Evolutionary conservation across 2,888 invertebrate species (phyloP).

Genomic region (Dryococelus australis): DNA sequence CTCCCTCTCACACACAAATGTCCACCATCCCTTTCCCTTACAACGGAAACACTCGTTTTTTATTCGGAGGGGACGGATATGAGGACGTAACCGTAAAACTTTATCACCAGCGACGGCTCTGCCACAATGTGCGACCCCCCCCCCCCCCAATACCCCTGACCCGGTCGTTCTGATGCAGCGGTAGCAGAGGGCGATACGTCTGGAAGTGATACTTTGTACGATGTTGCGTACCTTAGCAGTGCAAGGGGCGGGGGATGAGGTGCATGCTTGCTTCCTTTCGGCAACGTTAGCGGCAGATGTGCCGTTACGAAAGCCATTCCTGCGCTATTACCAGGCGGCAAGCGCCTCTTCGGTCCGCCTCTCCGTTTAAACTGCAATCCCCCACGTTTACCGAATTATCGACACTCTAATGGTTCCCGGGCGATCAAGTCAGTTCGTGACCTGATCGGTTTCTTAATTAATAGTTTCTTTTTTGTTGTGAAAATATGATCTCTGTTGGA

Average conservation of each 20-base stretch:
- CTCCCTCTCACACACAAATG: too few relatives aligned
- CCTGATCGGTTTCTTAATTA: too few relatives aligned
- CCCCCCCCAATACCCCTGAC: neutral
- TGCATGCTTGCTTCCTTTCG: neutral
- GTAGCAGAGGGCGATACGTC: constrained; percentile 3
- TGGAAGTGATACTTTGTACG: neutral
- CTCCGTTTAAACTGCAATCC: neutral
- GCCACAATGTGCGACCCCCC: too few relatives aligned
- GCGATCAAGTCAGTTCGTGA: too few relatives aligned
- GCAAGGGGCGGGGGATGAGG: neutral
- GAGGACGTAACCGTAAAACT: neutral
- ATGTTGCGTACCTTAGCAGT: neutral
- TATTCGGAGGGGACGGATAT: neutral
- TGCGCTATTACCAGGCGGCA: neutral
- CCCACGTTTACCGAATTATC: too few relatives aligned
- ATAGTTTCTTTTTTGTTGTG: too few relatives aligned
- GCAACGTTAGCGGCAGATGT: neutral
- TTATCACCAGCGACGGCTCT: neutral
- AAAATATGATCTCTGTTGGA: too few relatives aligned
- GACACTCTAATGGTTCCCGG: too few relatives aligned
- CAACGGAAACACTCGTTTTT: neutral
- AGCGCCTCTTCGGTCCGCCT: neutral
- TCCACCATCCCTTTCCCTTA: too few relatives aligned
- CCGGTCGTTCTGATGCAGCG: neutral
- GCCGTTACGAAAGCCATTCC: neutral